Percentiles rank a stretch among this genome's conserved stretches.
These are phyloP conservation scores for Agapornis canus DNA, from an alignment of 2,797 vertebrate genomes.

Conservation along the genomic window DNA sequence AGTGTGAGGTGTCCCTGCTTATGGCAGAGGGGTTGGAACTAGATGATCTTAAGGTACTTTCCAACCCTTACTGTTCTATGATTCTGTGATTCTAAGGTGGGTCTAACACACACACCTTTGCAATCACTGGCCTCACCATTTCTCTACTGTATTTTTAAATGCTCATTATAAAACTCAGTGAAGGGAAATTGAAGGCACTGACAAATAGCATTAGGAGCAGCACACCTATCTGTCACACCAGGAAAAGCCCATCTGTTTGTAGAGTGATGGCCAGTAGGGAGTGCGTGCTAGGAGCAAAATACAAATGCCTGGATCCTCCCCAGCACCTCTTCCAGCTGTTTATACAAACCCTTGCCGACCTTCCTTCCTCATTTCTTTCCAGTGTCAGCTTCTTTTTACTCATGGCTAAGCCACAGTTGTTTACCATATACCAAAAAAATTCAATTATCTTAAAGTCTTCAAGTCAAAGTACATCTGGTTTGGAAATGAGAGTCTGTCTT, in stretches of 20 bases:
- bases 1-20: too few species aligned
- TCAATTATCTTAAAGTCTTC: not conserved
- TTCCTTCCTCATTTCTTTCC: not conserved
- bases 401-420: not conserved
- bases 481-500: not conserved
- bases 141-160: not conserved
- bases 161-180: not conserved
- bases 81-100: not conserved
- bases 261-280: not conserved
- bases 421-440: not conserved
- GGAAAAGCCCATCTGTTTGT: not conserved
- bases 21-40: too few species aligned
- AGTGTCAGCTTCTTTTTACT: not conserved
- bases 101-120: not conserved
- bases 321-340: not conserved
- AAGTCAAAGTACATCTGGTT: conserved; percentile 3
- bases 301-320: not conserved
- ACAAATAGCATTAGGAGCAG: not conserved
- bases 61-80: too few species aligned
- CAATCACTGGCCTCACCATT: not conserved
- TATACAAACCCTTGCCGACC: not conserved
- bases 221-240: not conserved
- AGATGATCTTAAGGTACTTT: too few species aligned
- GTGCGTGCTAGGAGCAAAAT: not conserved
- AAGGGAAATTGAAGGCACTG: not conserved